phyloP scores from a whole-genome alignment of 2,888 invertebrate species.

The Acleris holmiana region DNA sequence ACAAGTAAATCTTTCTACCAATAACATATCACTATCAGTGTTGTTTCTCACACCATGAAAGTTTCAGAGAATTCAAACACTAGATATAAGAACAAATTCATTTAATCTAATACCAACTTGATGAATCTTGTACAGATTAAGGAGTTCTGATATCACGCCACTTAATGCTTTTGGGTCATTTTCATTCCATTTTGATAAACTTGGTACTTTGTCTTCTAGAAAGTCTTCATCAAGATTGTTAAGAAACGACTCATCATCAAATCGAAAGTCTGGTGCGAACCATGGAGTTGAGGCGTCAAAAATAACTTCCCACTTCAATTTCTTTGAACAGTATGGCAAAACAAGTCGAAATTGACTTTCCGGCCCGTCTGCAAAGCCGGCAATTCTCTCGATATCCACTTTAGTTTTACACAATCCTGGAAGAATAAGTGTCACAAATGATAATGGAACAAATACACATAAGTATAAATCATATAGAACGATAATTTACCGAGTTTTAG shows the following conservation, averaged over 20 bases:
- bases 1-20: no score
- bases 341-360: slow-evolving; percentile 86
- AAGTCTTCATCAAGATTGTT: slow-evolving; percentile 82
- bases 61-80: background rate
- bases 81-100: slow-evolving; percentile 6
- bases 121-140: slow-evolving; percentile 85
- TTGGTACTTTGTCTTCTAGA: slow-evolving; percentile 82
- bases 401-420: slow-evolving; percentile 77
- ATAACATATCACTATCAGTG: no score
- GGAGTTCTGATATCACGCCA: slow-evolving; percentile 85
- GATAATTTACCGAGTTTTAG: slow-evolving; percentile 67
- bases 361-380: slow-evolving; percentile 58
- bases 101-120: slow-evolving; percentile 75
- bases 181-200: slow-evolving; percentile 87
- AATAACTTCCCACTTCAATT: slow-evolving; percentile 88
- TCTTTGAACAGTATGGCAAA: slow-evolving; percentile 88
- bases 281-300: slow-evolving; percentile 86
- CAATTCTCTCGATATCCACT: slow-evolving; percentile 74
- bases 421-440: slow-evolving; percentile 13
- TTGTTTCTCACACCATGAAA: background rate
- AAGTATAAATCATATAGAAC: no score
- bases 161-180: slow-evolving; percentile 84
- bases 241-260: slow-evolving; percentile 88
- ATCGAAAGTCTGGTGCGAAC: slow-evolving; percentile 90
- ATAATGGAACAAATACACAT: background rate